Conservation (phyloP, 2,888 invertebrate species). For the Drosophila anceps region DNA sequence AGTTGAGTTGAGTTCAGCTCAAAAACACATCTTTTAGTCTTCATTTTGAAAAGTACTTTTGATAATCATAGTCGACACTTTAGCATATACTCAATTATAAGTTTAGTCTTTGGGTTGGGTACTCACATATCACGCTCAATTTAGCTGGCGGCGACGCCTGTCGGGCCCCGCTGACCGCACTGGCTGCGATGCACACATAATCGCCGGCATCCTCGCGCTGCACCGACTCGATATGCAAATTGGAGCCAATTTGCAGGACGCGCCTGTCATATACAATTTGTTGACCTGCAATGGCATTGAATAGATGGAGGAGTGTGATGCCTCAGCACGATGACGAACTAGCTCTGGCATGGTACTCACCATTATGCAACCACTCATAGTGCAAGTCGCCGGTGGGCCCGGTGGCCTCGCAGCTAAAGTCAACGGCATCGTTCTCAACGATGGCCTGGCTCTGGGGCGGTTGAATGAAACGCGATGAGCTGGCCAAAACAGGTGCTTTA, state of each 20-base stretch:
- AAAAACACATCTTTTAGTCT: not conserved
- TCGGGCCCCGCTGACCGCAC: conserved; percentile 84
- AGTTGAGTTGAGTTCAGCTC: not conserved
- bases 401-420: conserved; percentile 83
- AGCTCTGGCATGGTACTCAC: conserved; percentile 63
- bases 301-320: not conserved
- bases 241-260: conserved; percentile 82
- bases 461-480: conserved; percentile 81
- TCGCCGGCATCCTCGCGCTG: conserved; percentile 83
- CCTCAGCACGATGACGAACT: conserved; percentile 16
- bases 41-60: conserved; percentile 1
- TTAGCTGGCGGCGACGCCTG: conserved; percentile 85
- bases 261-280: conserved; percentile 82
- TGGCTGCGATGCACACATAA: conserved; percentile 85
- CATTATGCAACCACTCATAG: conserved; percentile 84
- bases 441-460: conserved; percentile 84
- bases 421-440: conserved; percentile 83
- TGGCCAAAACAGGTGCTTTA: conserved; percentile 51
- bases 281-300: conserved; percentile 77
- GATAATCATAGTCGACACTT: conserved; percentile 16
- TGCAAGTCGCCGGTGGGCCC: conserved; percentile 69
- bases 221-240: conserved; percentile 84
- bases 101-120: conserved; percentile 8
- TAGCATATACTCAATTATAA: not conserved
- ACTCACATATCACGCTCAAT: conserved; percentile 85